Evolutionary conservation across 2,888 invertebrate genomes (phyloP), one percentile per base, ranked within the genome.

Genomic region (Ennomos fuscantarius): DNA sequence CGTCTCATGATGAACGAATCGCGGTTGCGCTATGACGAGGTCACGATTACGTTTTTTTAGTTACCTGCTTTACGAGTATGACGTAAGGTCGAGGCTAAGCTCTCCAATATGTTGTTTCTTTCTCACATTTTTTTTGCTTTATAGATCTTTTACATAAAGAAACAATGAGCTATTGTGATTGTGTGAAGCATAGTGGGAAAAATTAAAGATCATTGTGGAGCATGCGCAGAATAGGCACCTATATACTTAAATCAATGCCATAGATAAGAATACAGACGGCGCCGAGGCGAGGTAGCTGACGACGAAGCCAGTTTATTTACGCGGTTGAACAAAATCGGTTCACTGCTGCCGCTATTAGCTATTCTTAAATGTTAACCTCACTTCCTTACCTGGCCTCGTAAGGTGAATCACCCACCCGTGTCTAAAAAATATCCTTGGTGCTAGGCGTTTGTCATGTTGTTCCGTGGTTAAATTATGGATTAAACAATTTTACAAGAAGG

Each of bases 311-410:
- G 82, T 84, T 83, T 87, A 85, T 83, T 85, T 85, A 85, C 82
- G 79, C 78, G 72, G 72, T 70, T 68, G 70, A 72, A 68, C 69
- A 65, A 71, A 76, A 76, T 76, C 74, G 67, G 73, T 70, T 70
- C 72, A 70, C 76, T 76, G 80, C 79, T 73, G 8, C 24, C 24
- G 24, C 24, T 31, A 10, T 31, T n/a, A 76, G 80, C 82, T 87
- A 87, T 87, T 88, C 86, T 83, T 81, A 76, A 78, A 83, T 24
- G 81, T 78, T 89, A 89, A 89, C 89, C 88, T 89, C 82, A 89
- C 85, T 81, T 81, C 73, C 72, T 74, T 71, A 75, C 71, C 57
- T 69, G 65, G 67, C 70, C 57, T 69, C 66, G 67, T 68, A 77
- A 77, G 72, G 79, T 84, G 84, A 86, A 73, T 85, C 84, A 84